These are phyloP conservation scores for Sorex maritimensis DNA, from an alignment of 2,797 vertebrate genomes.

Conservation along the genomic window DNA sequence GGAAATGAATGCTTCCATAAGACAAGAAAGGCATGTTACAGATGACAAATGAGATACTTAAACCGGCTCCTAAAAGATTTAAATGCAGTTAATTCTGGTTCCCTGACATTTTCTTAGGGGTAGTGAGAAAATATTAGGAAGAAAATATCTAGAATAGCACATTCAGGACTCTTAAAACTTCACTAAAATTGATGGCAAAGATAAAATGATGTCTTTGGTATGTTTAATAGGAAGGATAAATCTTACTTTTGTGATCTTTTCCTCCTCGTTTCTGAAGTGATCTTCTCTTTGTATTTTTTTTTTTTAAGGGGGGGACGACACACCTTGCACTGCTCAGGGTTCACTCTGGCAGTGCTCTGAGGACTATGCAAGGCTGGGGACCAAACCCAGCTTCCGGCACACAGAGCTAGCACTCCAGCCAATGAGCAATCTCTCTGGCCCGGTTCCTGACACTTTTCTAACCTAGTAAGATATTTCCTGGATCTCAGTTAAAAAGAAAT, in stretches of 20 bases:
- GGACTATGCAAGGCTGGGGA: too few species aligned
- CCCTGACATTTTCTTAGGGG: background rate
- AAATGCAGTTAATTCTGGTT: constrained; percentile 60
- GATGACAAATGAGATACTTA: background rate
- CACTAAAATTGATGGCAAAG: background rate
- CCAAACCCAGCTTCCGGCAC: too few species aligned
- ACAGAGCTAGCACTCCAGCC: background rate
- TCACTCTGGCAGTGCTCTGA: too few species aligned
- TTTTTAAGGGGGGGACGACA: too few species aligned
- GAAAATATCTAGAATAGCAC: constrained; percentile 7
- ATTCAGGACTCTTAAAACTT: constrained; percentile 5
- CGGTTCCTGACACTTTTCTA: constrained; percentile 3
- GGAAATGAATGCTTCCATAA: constrained; percentile 25
- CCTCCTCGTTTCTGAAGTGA: constrained; percentile 34
- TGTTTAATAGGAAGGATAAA: constrained; percentile 9
- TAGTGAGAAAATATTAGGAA: background rate
- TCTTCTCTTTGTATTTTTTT: constrained; percentile 24
- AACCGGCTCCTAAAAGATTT: constrained; percentile 8
- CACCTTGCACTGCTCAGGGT: background rate
- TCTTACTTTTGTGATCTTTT: background rate
- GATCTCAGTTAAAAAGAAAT: constrained; percentile 60
- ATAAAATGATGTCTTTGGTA: background rate
- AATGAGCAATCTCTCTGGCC: background rate
- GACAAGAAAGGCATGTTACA: background rate
- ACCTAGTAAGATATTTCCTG: constrained; percentile 46